Evolutionary conservation across 2,113 vertebrate species (phyloP), one percentile per base, ranked within the genome.

Genomic region (Daboia siamensis): DNA sequence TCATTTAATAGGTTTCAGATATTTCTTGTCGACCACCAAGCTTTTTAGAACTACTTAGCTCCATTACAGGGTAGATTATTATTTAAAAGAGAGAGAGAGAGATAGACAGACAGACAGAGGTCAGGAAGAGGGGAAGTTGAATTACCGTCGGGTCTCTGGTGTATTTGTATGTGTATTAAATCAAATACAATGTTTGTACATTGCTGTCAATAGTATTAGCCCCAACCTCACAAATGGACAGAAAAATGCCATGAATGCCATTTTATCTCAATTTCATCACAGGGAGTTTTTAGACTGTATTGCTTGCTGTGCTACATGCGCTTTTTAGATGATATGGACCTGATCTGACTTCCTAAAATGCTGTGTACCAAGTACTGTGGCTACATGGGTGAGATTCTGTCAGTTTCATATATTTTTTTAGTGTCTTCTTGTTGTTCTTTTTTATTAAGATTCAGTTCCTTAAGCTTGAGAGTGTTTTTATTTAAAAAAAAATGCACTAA

Each of bases 1-100:
- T 94, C 94, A 92, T 95, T 91, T 39, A 92, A 94, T 85, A 87
- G 56, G 89, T 95, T 95, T 96, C 56, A 92, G 69, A 94, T 93
- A 92, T 94, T 39, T 95, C 90, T 95, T 86, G 52, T 91, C 56
- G 94, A 91, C 94, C 93, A 93, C 90, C 92, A 93, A 94, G 89
- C 92, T 92, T 88, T 0, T 95, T 89, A 95, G 87, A 91, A 57
- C 92, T 69, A 92, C 94, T 95, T 54, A 87, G 55, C 1, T 0
- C 91, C 64, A 54, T 92, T 86, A 15, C 4, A 17, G 39, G 48
- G 92, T 89, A 86, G 94, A 15, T 91, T 54, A 54, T 52, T 54
- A 86, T 21, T 39, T 4, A 9, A 86, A 86, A 64, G 4, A 57
- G 20, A 57, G 55, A 69, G 26, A 61, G 26, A 64, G 59, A 52